phyloP scores from a whole-genome alignment of 2,888 invertebrate genomes.

The Carterocephalus palaemon region DNA sequence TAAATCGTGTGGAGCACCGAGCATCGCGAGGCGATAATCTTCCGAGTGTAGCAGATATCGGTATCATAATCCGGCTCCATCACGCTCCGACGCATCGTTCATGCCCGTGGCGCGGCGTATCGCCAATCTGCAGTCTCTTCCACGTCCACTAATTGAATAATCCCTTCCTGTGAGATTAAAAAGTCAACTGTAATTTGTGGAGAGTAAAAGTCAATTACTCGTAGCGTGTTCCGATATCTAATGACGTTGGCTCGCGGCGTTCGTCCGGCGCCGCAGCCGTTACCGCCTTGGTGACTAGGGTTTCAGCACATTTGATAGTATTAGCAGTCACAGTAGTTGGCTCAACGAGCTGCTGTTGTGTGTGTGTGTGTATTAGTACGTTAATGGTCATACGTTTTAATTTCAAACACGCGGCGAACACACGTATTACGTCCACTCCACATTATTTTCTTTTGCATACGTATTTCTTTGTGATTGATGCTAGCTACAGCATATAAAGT shows the following conservation, averaged over 20 bases:
- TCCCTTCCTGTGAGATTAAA: constrained; percentile 54
- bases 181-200: constrained; percentile 52
- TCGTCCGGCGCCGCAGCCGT: constrained; percentile 33
- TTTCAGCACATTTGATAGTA: constrained; percentile 12
- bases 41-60: constrained; percentile 19
- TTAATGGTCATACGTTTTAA: too few relatives aligned
- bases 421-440: too few relatives aligned
- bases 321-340: constrained; percentile 5
- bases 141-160: constrained; percentile 47
- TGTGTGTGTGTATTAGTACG: too few relatives aligned
- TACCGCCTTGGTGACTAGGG: constrained; percentile 30
- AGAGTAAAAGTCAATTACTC: constrained; percentile 60
- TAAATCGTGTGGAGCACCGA: constrained; percentile 16
- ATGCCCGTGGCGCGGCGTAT: constrained; percentile 16
- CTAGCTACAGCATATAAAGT: too few relatives aligned
- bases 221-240: constrained; percentile 34
- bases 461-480: too few relatives aligned
- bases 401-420: too few relatives aligned
- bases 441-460: too few relatives aligned
- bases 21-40: constrained; percentile 20
- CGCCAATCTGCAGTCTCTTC: constrained; percentile 22
- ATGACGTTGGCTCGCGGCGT: constrained; percentile 37
- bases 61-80: constrained; percentile 16
- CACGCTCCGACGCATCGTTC: constrained; percentile 20
- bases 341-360: too few relatives aligned